These are phyloP conservation scores for Genyomyrus donnyi DNA, from an alignment of 2,113 vertebrate species.

Conservation along the genomic window DNA sequence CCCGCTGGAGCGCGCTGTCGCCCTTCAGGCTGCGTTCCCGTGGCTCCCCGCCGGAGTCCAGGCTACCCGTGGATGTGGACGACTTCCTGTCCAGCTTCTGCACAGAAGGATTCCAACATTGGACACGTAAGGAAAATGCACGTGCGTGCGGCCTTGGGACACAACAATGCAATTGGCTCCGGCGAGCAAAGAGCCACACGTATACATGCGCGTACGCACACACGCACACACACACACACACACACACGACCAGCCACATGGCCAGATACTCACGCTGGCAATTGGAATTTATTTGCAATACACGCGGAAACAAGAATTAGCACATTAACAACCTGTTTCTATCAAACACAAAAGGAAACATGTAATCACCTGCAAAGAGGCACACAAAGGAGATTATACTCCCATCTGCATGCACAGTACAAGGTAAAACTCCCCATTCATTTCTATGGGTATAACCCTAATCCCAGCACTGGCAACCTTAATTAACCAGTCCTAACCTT, in stretches of 20 bases:
- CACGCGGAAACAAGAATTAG: background rate
- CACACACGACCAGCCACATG: background rate
- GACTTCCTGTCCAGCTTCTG: slow-evolving; percentile 86
- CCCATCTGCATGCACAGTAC: background rate
- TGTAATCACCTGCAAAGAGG: background rate
- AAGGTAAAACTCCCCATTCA: background rate
- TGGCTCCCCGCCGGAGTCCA: slow-evolving; percentile 78
- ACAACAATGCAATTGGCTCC: background rate
- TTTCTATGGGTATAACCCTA: background rate
- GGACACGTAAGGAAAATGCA: background rate
- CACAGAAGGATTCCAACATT: background rate
- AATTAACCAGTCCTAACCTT: too few relatives aligned
- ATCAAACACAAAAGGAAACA: background rate
- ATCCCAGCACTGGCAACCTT: too few relatives aligned
- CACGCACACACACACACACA: background rate
- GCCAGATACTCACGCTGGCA: background rate
- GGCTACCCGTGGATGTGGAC: slow-evolving; percentile 82
- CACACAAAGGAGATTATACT: background rate
- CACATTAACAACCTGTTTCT: background rate
- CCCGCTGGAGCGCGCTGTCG: slow-evolving; percentile 80
- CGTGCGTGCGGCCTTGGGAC: background rate
- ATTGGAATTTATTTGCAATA: background rate
- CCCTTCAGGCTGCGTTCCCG: slow-evolving; percentile 75
- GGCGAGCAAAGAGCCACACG: background rate
- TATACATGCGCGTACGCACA: background rate